Percentiles rank a stretch among this genome's conserved stretches.
These are phyloP conservation scores for Hirundo rustica DNA, from an alignment of 2,797 vertebrate species.

Conservation along the genomic window DNA sequence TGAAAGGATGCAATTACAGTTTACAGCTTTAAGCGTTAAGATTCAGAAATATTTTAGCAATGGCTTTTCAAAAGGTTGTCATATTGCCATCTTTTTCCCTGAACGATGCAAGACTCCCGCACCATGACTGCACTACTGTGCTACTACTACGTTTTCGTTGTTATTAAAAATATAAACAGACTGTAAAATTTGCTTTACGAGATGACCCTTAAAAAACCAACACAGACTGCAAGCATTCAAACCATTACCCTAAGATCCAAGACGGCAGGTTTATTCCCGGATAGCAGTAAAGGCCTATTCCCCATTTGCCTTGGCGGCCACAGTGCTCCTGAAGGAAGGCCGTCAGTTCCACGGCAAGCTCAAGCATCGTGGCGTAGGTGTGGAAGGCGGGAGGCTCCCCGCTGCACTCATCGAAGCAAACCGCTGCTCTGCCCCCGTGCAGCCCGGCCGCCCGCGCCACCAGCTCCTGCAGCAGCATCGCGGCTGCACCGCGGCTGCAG, in stretches of 20 bases:
- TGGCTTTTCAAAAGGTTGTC: background rate
- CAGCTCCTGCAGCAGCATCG: conserved; percentile 79
- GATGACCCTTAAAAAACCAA: background rate
- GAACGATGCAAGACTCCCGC: background rate
- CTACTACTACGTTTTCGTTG: background rate
- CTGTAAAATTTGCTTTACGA: background rate
- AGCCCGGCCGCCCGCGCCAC: conserved; percentile 72
- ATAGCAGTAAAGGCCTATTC: conserved; percentile 86
- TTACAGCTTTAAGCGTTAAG: background rate
- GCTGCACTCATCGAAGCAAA: conserved; percentile 77
- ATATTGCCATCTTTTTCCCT: background rate
- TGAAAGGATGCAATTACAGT: background rate
- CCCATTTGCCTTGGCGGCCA: background rate
- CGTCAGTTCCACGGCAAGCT: conserved; percentile 74
- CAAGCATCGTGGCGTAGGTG: conserved; percentile 75
- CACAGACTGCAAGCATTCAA: background rate
- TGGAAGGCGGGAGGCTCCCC: conserved; percentile 27
- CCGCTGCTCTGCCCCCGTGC: conserved; percentile 74
- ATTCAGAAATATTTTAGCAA: background rate
- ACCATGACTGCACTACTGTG: accelerated
- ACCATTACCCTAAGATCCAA: conserved; percentile 90
- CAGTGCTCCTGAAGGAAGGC: conserved; percentile 71
- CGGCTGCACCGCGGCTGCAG: background rate
- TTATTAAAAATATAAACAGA: background rate
- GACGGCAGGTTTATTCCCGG: conserved; percentile 84